Evolutionary conservation across 2,113 vertebrate species (phyloP).

Genomic region (Alethe diademata): DNA sequence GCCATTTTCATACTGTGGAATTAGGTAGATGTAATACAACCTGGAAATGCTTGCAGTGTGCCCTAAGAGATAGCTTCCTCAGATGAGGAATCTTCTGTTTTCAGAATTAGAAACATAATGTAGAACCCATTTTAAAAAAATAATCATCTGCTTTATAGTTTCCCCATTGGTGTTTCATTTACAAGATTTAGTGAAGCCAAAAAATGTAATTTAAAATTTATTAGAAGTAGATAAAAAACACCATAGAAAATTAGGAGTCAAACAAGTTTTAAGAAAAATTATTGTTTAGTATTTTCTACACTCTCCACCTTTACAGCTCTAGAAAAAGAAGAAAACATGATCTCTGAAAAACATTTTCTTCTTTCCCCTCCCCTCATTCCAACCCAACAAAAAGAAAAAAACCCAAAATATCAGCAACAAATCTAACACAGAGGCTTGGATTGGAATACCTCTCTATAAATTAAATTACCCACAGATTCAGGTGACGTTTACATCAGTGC

Average conservation of each 20-base stretch:
- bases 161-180: not conserved
- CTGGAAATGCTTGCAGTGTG: not conserved
- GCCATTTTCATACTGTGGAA: not conserved
- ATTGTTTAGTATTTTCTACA: not conserved
- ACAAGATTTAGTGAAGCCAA: not conserved
- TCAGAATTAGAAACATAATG: not conserved
- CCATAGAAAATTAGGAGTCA: not conserved
- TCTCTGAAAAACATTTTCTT: not conserved
- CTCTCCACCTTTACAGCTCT: not conserved
- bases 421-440: not conserved
- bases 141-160: not conserved
- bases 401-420: not conserved
- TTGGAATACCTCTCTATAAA: not conserved
- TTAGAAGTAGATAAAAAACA: not conserved
- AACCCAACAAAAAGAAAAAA: not conserved
- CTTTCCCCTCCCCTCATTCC: not conserved
- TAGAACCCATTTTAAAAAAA: not conserved
- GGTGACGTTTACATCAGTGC: not conserved
- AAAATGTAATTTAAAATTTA: not conserved
- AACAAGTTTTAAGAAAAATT: not conserved
- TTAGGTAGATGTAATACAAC: not conserved
- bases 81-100: not conserved
- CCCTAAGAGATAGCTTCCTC: not conserved
- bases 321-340: not conserved
- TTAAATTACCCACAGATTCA: not conserved